Base-by-base conservation (phyloP, 2,888 invertebrate species). In the Podotricha telesiphe region DNA sequence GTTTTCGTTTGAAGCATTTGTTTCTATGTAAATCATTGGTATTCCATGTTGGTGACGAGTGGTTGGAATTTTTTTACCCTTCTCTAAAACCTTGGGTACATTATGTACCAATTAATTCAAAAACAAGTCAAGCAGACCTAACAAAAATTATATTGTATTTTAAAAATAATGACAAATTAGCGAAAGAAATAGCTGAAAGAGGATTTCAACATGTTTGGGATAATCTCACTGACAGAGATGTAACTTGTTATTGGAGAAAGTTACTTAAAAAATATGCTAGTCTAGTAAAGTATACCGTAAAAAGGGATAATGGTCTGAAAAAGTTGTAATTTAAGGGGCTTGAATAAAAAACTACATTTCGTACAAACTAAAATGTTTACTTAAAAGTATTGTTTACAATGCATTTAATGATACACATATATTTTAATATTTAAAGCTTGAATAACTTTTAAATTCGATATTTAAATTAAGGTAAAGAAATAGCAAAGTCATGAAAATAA, bases 1-100 rank as follows among this genome's bases (percentile, higher is more conserved):
- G 98, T 86, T 99, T 99, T 82, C 94, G 99, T n/a, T 95, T 98
- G 65, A 99, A 99, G 84, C 99, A 99, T 89, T 94, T 99, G 51
- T 98, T 99, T 80, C 91, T 99, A 0, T 99, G 99, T 83, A 95
- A 96, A 78, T 98, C 98, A 0, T 87, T 99, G 48, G 97, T 99
- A 0, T 97, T 99, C 80, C 99, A 99, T 85, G 98, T 99, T 1
- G 99, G 98, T 0, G 94, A 97, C 77, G 97, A 98, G 74, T 99
- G 99, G 99, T 91, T 95, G 48, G 99, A 99, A 91, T 99, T 99
- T 86, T 99, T 98, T 87, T 99, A 99, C 83, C 94, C 95, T 3
- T 95, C 96, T 11, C 87, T 99, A 80, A 96, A 96, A 84, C 98
- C 99, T 0, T 99, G 99, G 99, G 95, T 98, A 50, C 99, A 99